A percentile compares a stretch with the other conserved stretches of the same genome.
Conservation (phyloP, 2,888 invertebrate species). For the Drosophila neotestacea region DNA sequence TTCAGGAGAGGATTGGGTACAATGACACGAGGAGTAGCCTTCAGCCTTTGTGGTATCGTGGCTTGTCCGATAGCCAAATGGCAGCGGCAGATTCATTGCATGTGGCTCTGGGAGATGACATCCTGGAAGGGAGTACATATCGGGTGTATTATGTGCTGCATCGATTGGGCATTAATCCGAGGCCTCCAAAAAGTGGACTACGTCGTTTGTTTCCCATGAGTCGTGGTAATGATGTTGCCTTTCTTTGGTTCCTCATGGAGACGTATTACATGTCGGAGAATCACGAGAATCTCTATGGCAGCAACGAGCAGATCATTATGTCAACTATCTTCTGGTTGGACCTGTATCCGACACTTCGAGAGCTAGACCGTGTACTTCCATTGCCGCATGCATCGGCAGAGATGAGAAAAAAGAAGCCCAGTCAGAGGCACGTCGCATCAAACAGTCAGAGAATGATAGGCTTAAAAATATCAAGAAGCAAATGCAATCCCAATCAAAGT, state of each 20-base stretch:
- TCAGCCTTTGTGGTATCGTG: constrained; percentile 81
- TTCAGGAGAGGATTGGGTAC: constrained; percentile 2
- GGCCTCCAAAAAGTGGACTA: constrained; percentile 49
- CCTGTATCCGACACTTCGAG: constrained; percentile 78
- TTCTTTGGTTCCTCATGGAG: constrained; percentile 84
- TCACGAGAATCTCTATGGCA: constrained; percentile 48
- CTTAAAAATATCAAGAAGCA: background rate
- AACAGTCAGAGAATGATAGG: background rate
- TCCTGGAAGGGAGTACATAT: constrained; percentile 73
- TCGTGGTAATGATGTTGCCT: constrained; percentile 83
- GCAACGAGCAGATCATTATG: constrained; percentile 82
- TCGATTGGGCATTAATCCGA: constrained; percentile 76
- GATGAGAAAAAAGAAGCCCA: constrained; percentile 21
- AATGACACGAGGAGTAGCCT: background rate
- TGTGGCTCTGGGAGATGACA: constrained; percentile 73
- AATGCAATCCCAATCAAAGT: background rate
- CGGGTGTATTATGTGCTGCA: constrained; percentile 46
- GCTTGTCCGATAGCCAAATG: constrained; percentile 74
- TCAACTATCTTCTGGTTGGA: constrained; percentile 82
- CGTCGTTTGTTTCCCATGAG: constrained; percentile 67
- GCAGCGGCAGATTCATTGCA: constrained; percentile 62
- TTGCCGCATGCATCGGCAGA: constrained; percentile 46
- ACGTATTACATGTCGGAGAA: constrained; percentile 69
- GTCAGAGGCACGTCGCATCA: background rate
- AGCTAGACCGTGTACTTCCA: constrained; percentile 82